Evolutionary conservation across 1,140 invertebrate genomes (phyloP), one percentile per base, ranked within the genome.

Genomic region (Diprion similis): DNA sequence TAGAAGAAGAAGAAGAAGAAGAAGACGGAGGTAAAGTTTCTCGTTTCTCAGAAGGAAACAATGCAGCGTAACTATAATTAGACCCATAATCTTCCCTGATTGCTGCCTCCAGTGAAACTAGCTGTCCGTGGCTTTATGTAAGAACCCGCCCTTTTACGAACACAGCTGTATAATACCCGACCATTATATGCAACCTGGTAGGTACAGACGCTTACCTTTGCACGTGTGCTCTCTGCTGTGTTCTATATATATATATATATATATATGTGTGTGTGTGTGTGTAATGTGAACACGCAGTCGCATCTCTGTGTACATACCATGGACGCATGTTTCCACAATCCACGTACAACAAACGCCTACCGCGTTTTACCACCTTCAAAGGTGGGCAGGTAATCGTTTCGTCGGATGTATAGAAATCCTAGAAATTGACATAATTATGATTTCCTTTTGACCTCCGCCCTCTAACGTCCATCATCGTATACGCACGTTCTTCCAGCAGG

Each of bases 61-160:
- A 85, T 81, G 78, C 82, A 75, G 76, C 79, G 78, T 85, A 85
- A 83, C 80, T 81, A 75, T 85, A 85, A 85, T 85, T 85, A 85
- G 82, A 76, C 72, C 77, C 76, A 80, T 83, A 84, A 85, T 84
- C 80, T 79, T 78, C 76, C 78, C 78, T 81, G 80, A 83, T 83
- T 84, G 78, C 82, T 59, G 51, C 51, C 51, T 59, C 51, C 3
- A 59, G 51, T 59, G 51, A 59, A 17, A 17, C 51, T 59, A 59
- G 51, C 51, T 59, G 51, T 59, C 51, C 51, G 51, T 59, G 8
- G 51, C 51, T 59, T 59, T 59, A 59, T 59, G 6, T 59, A 59
- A 59, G n/a, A 59, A 59, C 51, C 51, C 51, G n/a, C 51, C 51
- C 51, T 59, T 37, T 59, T 59, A 59, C 51, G 51, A 15, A 17